Percentiles rank a stretch among this genome's conserved stretches.
phyloP scores from a whole-genome alignment of 2,888 invertebrate species.

The Caenorhabditis angaria region DNA sequence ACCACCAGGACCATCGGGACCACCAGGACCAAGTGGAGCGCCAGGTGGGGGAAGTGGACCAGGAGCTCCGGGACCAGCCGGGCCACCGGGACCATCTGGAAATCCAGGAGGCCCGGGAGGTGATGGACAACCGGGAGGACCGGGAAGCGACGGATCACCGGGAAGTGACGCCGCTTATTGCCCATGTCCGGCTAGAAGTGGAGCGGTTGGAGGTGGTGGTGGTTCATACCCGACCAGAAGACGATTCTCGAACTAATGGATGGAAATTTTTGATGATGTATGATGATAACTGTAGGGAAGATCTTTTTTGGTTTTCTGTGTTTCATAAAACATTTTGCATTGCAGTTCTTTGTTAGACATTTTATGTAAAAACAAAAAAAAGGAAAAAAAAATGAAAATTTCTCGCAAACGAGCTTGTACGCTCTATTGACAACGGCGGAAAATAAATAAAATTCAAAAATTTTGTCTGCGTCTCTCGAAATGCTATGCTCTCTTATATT shows the following conservation, averaged over 20 bases:
- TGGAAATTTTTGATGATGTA: no score
- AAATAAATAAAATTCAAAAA: no score
- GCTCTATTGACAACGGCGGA: no score
- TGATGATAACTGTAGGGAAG: no score
- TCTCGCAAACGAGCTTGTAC: no score
- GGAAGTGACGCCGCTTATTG: slow-evolving; percentile 51
- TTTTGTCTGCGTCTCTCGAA: no score
- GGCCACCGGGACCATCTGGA: slow-evolving; percentile 54
- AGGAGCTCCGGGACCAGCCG: slow-evolving; percentile 50
- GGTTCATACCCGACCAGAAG: slow-evolving; percentile 12
- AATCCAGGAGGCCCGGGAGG: slow-evolving; percentile 49
- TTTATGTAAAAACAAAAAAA: no score
- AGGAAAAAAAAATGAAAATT: no score
- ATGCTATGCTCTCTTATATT: no score
- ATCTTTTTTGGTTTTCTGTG: no score
- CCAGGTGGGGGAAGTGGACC: slow-evolving; percentile 47
- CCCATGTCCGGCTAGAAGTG: slow-evolving; percentile 48
- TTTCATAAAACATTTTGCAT: no score
- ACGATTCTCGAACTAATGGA: slow-evolving; percentile 45
- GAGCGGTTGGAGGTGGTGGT: slow-evolving; percentile 21
- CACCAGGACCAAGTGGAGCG: slow-evolving; percentile 48
- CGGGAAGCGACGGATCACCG: slow-evolving; percentile 50
- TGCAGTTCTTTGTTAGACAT: no score
- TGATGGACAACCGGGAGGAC: slow-evolving; percentile 51
- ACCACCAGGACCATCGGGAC: slow-evolving; percentile 50